Conservation (phyloP, 2,888 invertebrate species). For the Ellobium chinense region DNA sequence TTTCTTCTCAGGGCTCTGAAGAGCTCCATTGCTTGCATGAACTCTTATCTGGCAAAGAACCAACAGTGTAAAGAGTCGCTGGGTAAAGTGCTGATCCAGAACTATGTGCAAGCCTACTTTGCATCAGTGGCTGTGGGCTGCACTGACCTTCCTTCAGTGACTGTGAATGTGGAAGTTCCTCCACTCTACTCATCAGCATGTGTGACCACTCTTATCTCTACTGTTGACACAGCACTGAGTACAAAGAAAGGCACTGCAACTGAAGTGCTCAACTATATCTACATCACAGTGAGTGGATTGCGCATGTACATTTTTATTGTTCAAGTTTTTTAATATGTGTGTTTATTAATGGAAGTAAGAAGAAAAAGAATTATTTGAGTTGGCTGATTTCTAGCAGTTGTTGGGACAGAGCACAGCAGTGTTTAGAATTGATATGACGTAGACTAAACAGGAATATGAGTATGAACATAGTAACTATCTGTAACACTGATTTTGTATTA, state of each 20-base stretch:
- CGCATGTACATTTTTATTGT: too few relatives aligned
- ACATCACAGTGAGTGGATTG: background rate
- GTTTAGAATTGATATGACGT: too few relatives aligned
- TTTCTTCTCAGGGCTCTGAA: constrained; percentile 8
- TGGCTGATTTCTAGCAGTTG: too few relatives aligned
- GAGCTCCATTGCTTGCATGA: constrained; percentile 6
- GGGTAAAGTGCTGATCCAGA: background rate
- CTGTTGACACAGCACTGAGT: constrained; percentile 1
- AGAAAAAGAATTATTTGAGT: too few relatives aligned
- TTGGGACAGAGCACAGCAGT: too few relatives aligned
- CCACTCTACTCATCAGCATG: background rate
- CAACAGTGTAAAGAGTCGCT: constrained; percentile 7
- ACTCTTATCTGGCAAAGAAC: background rate
- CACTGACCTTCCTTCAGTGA: background rate
- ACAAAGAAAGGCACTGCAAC: background rate
- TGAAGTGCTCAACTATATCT: background rate
- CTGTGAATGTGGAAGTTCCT: background rate
- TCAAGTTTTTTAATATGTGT: too few relatives aligned
- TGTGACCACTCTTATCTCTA: background rate
- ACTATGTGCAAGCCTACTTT: background rate
- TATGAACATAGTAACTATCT: too few relatives aligned
- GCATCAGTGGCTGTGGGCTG: background rate
- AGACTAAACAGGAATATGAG: too few relatives aligned
- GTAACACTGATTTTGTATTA: too few relatives aligned
- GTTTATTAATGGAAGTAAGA: too few relatives aligned